Evolutionary conservation across 2,113 vertebrate genomes (phyloP).

Genomic region (Myiozetetes cayanensis): DNA sequence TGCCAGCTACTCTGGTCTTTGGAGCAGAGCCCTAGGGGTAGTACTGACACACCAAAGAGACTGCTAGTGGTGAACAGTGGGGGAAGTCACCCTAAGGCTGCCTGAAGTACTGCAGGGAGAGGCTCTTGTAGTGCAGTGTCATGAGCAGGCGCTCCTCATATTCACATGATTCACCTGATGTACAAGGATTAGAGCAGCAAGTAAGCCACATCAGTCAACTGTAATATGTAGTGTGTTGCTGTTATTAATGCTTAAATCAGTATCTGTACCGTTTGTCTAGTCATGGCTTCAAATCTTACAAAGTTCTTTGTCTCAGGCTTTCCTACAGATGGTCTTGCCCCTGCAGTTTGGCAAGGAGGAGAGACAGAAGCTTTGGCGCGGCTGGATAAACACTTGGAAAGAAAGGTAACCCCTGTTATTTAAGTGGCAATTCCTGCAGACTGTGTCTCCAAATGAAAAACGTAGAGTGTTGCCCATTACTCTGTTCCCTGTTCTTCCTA

Average conservation of each 20-base stretch:
- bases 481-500: background rate
- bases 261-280: background rate
- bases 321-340: conserved; percentile 79
- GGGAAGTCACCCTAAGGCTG: background rate
- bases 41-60: background rate
- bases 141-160: background rate
- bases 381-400: conserved; percentile 91
- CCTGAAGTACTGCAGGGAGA: background rate
- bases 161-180: background rate
- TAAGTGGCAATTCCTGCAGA: background rate
- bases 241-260: background rate
- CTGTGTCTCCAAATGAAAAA: background rate
- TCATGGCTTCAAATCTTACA: background rate
- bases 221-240: background rate
- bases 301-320: conserved; percentile 79
- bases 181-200: background rate
- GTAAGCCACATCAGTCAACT: background rate
- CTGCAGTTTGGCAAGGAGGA: conserved; percentile 89
- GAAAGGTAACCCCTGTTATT: conserved; percentile 80
- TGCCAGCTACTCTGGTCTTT: background rate
- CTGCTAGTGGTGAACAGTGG: background rate
- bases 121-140: background rate
- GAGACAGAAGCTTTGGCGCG: conserved; percentile 91
- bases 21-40: background rate
- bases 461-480: background rate